Base-by-base conservation (phyloP, 2,797 vertebrate genomes). In the Chromis chromis region DNA sequence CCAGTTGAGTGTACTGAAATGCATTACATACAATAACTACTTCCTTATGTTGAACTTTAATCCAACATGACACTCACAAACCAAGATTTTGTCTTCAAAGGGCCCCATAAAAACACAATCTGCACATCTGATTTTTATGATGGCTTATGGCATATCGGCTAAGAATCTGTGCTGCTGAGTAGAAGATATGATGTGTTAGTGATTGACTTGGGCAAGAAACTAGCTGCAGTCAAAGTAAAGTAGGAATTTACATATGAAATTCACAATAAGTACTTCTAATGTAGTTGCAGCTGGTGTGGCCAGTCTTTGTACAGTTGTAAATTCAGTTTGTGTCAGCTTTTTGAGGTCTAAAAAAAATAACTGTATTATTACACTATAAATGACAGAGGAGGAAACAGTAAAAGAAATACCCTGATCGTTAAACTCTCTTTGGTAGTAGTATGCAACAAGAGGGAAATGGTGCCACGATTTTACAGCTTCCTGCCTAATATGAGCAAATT, bases 361-460 rank as follows among this genome's bases (percentile, higher is more conserved):
- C 14, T n/a, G n/a, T n/a, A n/a, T n/a, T n/a, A n/a, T n/a, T n/a
- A n/a, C n/a, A n/a, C n/a, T n/a, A 17, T 50, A 25, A 36, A 6
- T 16, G 2, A 8, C 5, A 39, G 48, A 10, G 12, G 3, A 36
- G 33, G 12, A 36, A 36, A 11, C 10, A 3, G 11, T 36, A 36
- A 5, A 52, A 39, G 5, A 25, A 53, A 24, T 6, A 21, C 7
- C 22, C 9, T 9, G 24, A 42, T 24, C 21, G 28, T 7, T 1
- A 40, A 6, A 31, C 9, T 48, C 40, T 42, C 1, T 9, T 1
- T 69, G 39, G 31, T 1, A 62, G 31, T 6, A 17, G 49, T 31
- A 56, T 16, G 50, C 64, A 76, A 52, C 53, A 54, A 21, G 53
- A 22, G 14, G 17, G 22, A 44, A 33, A 22, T 48, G 11, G 6